phyloP scores from a whole-genome alignment of 2,888 invertebrate genomes.

The Candidula unifasciata region DNA sequence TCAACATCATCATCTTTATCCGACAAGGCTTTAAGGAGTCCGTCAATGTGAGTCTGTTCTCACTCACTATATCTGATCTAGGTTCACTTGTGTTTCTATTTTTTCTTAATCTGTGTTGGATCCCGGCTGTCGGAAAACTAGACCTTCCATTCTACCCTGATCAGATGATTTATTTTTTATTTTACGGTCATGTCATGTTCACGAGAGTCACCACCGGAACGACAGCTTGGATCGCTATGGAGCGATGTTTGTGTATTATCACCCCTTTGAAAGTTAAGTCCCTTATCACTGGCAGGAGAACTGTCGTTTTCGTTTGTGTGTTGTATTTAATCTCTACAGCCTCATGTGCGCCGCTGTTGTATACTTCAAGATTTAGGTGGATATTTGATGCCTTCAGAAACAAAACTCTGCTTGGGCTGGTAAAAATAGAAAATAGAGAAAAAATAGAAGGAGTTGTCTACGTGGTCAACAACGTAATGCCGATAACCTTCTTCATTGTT shows the following conservation, averaged over 20 bases:
- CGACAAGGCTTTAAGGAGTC: background rate
- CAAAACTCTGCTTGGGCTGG: background rate
- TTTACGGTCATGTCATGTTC: background rate
- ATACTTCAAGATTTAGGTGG: background rate
- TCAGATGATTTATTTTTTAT: conserved; percentile 2
- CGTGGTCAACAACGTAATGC: background rate
- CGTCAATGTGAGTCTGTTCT: background rate
- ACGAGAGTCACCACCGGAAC: background rate
- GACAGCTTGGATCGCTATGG: conserved; percentile 4
- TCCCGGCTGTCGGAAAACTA: background rate
- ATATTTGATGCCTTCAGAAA: background rate
- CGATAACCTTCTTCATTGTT: background rate
- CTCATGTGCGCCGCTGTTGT: background rate
- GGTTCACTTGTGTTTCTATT: background rate
- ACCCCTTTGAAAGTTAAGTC: conserved; percentile 21
- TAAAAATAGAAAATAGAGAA: background rate
- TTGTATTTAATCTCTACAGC: background rate
- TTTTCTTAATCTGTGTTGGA: background rate
- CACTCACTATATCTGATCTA: conserved; percentile 1
- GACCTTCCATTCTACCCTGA: conserved; percentile 19
- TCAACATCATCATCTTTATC: background rate
- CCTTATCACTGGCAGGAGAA: background rate
- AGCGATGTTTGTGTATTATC: conserved; percentile 24
- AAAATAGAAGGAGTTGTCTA: background rate
- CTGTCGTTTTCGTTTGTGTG: background rate